A percentile compares a stretch with the other conserved stretches of the same genome.
These are phyloP conservation scores for Cephus spinipes DNA, from an alignment of 2,888 invertebrate genomes.

Conservation along the genomic window DNA sequence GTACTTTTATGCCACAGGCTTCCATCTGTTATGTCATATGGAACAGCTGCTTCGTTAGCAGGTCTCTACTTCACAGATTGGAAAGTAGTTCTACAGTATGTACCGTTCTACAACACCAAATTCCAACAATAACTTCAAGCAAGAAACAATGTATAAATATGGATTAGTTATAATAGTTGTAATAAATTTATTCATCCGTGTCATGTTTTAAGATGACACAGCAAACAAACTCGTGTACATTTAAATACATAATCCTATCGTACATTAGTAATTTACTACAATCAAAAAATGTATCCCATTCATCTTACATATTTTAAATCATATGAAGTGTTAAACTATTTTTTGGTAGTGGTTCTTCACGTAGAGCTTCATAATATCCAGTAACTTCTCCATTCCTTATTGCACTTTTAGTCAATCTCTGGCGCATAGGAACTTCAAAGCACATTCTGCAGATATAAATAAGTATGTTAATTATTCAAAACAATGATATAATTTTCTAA, in stretches of 20 bases:
- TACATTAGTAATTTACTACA: too few species aligned
- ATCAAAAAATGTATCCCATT: too few species aligned
- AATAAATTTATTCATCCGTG: not conserved
- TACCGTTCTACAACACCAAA: conserved; percentile 83
- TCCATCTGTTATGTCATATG: conserved; percentile 74
- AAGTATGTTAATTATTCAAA: too few species aligned
- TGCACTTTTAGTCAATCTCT: too few species aligned
- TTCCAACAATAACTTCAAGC: conserved; percentile 61
- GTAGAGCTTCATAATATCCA: too few species aligned
- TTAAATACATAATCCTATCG: not conserved
- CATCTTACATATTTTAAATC: too few species aligned
- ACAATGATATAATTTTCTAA: too few species aligned
- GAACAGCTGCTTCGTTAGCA: conserved; percentile 73
- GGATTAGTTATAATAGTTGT: not conserved
- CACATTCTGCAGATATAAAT: too few species aligned
- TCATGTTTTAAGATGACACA: not conserved
- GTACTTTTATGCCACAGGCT: conserved; percentile 64
- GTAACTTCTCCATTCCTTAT: too few species aligned
- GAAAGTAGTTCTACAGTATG: conserved; percentile 77
- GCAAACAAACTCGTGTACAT: not conserved
- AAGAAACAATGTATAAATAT: conserved; percentile 7
- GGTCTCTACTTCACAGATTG: conserved; percentile 84
- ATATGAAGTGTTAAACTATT: too few species aligned
- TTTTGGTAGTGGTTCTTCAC: too few species aligned
- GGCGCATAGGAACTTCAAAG: fast-evolving